Evolutionary conservation across 2,888 invertebrate genomes (phyloP).

Genomic region (Prenolepis imparis): DNA sequence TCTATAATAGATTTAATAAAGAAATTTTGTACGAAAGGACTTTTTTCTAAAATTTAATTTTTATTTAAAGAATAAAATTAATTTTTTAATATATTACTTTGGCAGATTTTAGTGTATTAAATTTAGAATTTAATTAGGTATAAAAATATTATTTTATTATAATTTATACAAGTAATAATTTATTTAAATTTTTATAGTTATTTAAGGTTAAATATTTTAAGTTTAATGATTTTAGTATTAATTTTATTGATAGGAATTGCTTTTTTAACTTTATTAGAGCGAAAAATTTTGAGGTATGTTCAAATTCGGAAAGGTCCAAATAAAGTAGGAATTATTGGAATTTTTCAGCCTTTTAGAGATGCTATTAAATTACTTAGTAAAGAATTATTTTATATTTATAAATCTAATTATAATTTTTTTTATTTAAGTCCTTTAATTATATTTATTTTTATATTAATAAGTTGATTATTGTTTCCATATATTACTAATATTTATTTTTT

Average conservation of each 20-base stretch:
- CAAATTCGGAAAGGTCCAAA: constrained; percentile 90
- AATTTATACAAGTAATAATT: constrained; percentile 88
- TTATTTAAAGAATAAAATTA: constrained; percentile 83
- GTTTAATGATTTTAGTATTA: constrained; percentile 78
- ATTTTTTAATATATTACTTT: constrained; percentile 88
- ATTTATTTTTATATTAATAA: constrained; percentile 87
- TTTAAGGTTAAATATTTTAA: no score
- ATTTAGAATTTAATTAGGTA: constrained; percentile 90
- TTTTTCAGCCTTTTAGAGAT: constrained; percentile 91
- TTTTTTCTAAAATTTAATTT: constrained; percentile 87
- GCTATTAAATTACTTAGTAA: constrained; percentile 92
- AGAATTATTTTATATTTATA: constrained; percentile 88
- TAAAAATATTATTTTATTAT: no score
- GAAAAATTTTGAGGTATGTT: no score
- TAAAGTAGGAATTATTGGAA: constrained; percentile 89
- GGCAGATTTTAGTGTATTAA: constrained; percentile 90
- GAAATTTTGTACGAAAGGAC: constrained; percentile 94
- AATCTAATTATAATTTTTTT: constrained; percentile 89
- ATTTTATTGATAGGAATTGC: no score
- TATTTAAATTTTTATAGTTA: constrained; percentile 77
- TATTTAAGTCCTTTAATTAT: constrained; percentile 87
- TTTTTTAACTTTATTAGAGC: no score
- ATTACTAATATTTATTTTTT: constrained; percentile 86
- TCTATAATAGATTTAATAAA: constrained; percentile 88
- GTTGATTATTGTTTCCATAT: constrained; percentile 88